These are phyloP conservation scores for Acrocera orbiculus DNA, from an alignment of 2,888 invertebrate species.

Conservation along the genomic window DNA sequence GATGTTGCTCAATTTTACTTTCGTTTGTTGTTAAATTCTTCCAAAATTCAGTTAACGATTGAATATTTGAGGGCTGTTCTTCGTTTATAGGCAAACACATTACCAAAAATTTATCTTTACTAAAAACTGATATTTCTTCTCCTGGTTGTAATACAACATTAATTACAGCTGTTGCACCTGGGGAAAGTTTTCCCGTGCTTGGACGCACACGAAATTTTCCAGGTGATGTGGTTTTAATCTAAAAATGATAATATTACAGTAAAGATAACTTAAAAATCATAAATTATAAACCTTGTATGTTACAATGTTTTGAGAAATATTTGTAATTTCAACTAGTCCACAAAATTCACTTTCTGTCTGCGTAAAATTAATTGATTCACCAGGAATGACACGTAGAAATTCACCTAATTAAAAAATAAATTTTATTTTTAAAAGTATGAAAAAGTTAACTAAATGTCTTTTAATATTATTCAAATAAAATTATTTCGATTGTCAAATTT, in stretches of 20 bases:
- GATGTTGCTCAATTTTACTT: slow-evolving; percentile 46
- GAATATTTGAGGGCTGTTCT: slow-evolving; percentile 35
- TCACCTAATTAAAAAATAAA: slow-evolving; percentile 27
- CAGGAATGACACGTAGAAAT: slow-evolving; percentile 45
- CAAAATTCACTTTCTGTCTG: slow-evolving; percentile 44
- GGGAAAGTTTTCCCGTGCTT: slow-evolving; percentile 56
- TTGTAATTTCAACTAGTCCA: slow-evolving; percentile 50
- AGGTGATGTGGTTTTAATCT: slow-evolving; percentile 92
- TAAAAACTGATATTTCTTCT: slow-evolving; percentile 45
- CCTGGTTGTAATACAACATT: slow-evolving; percentile 59
- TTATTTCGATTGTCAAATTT: too few species aligned
- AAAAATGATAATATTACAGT: slow-evolving; percentile 25
- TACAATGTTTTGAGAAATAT: slow-evolving; percentile 42
- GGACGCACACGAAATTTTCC: slow-evolving; percentile 89
- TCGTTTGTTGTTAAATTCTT: slow-evolving; percentile 41
- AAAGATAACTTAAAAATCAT: too few species aligned
- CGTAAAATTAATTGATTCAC: slow-evolving; percentile 51
- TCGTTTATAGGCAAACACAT: slow-evolving; percentile 57
- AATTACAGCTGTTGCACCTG: slow-evolving; percentile 45
- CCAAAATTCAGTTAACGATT: slow-evolving; percentile 58
- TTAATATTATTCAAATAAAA: not conserved
- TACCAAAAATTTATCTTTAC: slow-evolving; percentile 74
- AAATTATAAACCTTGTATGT: slow-evolving; percentile 44
- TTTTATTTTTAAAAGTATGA: not conserved
- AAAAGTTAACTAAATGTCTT: slow-evolving; percentile 5